Percentiles rank a stretch among this genome's conserved stretches.
phyloP scores from a whole-genome alignment of 2,113 vertebrate species.

The Osmerus mordax region DNA sequence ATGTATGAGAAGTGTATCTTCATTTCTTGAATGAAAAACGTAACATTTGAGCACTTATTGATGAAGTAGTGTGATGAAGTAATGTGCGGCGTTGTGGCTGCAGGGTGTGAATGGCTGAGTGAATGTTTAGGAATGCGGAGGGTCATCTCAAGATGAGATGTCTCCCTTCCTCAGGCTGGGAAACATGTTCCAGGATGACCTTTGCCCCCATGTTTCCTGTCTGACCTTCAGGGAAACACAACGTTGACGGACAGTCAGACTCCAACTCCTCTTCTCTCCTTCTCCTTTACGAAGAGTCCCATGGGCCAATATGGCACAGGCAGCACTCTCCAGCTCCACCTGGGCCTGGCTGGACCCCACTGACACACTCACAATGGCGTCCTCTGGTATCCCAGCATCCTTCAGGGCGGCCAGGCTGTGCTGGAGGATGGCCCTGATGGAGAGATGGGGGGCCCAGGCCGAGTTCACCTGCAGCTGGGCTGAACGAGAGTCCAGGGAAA shows the following conservation, averaged over 20 bases:
- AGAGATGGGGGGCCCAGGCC: constrained; percentile 22
- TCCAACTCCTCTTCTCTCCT: constrained; percentile 44
- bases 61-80: too few species aligned
- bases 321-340: constrained; percentile 41
- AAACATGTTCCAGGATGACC: constrained; percentile 20
- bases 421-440: constrained; percentile 29
- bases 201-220: constrained; percentile 56
- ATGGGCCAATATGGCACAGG: constrained; percentile 37
- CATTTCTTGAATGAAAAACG: too few species aligned
- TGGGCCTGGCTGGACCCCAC: constrained; percentile 13
- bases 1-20: too few species aligned
- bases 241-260: constrained; percentile 35
- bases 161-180: constrained; percentile 20
- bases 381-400: constrained; percentile 10
- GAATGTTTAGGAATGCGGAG: constrained; percentile 29
- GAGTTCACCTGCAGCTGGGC: constrained; percentile 28
- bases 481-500: constrained; percentile 22
- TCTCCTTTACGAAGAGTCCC: constrained; percentile 29
- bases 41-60: too few species aligned
- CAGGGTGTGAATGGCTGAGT: not conserved
- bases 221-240: constrained; percentile 60
- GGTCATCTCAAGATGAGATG: constrained; percentile 53
- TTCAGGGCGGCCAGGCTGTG: constrained; percentile 32
- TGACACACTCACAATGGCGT: constrained; percentile 17
- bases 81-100: not conserved